Conservation (phyloP, 2,113 vertebrate species). For the Murina feae region DNA sequence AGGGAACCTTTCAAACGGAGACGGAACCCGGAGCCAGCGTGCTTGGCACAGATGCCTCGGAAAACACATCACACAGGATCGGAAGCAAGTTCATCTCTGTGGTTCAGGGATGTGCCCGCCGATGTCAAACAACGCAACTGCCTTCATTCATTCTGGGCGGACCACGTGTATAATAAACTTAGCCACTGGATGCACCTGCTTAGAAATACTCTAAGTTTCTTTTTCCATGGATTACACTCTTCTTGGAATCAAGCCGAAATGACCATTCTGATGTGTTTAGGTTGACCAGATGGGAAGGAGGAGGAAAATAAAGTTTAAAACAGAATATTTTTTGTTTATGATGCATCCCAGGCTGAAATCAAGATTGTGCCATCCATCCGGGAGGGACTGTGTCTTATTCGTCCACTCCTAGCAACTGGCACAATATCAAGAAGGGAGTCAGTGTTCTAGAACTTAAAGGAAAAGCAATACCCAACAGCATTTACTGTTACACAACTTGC, state of each 20-base stretch:
- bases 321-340: not conserved
- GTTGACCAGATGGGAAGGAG: not conserved
- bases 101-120: conserved; percentile 38
- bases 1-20: conserved; percentile 68
- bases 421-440: not conserved
- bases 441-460: not conserved
- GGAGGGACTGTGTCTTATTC: not conserved
- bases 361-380: not conserved
- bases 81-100: conserved; percentile 65
- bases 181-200: not conserved
- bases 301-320: not conserved
- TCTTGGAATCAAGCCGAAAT: not conserved
- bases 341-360: not conserved
- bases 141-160: conserved; percentile 23
- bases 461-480: not conserved
- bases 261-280: not conserved
- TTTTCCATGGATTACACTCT: not conserved
- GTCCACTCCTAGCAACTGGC: not conserved
- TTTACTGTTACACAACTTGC: not conserved
- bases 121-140: conserved; percentile 42
- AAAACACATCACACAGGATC: conserved; percentile 66
- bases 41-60: conserved; percentile 47
- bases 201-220: not conserved
- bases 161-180: conserved; percentile 57
- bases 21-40: conserved; percentile 61